Percentiles rank a stretch among this genome's conserved stretches.
These are phyloP conservation scores for Adelges cooleyi DNA, from an alignment of 1,140 invertebrate genomes.

Conservation along the genomic window DNA sequence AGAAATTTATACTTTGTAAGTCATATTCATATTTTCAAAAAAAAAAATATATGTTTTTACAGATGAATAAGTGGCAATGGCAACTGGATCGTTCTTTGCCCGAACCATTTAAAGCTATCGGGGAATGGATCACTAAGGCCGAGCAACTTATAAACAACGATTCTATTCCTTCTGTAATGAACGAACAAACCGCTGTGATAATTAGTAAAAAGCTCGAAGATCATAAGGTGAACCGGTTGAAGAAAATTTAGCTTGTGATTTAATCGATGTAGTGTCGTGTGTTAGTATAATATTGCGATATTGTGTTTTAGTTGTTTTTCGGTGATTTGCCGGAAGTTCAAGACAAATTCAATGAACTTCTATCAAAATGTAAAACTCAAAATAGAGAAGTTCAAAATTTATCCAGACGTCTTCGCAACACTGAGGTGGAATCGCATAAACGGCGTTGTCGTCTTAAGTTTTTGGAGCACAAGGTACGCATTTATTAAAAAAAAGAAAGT, in stretches of 20 bases:
- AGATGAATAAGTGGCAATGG: conserved; percentile 76
- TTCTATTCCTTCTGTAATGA: conserved; percentile 65
- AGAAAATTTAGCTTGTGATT: neutral
- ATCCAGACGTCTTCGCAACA: conserved; percentile 2
- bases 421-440: conserved; percentile 48
- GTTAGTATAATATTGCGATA: neutral
- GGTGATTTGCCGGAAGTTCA: conserved; percentile 62
- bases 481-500: no score
- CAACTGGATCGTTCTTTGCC: conserved; percentile 69
- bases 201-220: conserved; percentile 79
- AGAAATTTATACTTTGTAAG: no score
- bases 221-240: conserved; percentile 51
- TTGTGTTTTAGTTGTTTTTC: conserved; percentile 57
- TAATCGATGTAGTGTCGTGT: neutral
- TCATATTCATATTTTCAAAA: no score
- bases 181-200: conserved; percentile 72
- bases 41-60: no score
- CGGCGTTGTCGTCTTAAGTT: conserved; percentile 72
- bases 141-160: conserved; percentile 67
- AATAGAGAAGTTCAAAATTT: conserved; percentile 17
- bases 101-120: conserved; percentile 67
- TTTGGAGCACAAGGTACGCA: conserved; percentile 65
- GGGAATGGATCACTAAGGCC: conserved; percentile 79
- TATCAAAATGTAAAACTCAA: conserved; percentile 8
- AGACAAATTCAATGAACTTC: conserved; percentile 55